phyloP scores from a whole-genome alignment of 2,888 invertebrate genomes.

The Hypolimnas misippus region DNA sequence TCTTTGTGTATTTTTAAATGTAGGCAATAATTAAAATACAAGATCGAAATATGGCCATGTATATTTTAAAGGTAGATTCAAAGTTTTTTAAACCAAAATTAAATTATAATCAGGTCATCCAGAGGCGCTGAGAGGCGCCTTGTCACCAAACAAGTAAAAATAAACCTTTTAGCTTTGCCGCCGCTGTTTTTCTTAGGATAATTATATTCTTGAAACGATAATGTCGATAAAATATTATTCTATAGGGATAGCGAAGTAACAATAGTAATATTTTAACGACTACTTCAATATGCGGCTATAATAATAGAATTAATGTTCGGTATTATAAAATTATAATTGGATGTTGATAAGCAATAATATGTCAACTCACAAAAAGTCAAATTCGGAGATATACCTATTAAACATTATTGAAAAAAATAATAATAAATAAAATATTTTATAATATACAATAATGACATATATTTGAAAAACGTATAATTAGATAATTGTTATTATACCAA shows the following conservation, averaged over 20 bases:
- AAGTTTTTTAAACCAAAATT: slow-evolving; percentile 61
- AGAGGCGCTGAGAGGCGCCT: slow-evolving; percentile 55
- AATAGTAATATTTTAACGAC: not conserved
- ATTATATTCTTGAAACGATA: slow-evolving; percentile 15
- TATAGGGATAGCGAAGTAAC: not conserved
- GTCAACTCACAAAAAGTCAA: too few relatives aligned
- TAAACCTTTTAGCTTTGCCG: slow-evolving; percentile 61
- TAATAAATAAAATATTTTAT: too few relatives aligned
- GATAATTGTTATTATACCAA: too few relatives aligned
- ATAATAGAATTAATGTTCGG: too few relatives aligned
- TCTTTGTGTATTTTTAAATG: not conserved
- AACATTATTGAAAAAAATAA: too few relatives aligned
- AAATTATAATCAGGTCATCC: slow-evolving; percentile 72
- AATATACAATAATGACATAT: too few relatives aligned
- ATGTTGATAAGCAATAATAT: too few relatives aligned
- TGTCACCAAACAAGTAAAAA: slow-evolving; percentile 69
- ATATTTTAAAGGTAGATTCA: slow-evolving; percentile 36
- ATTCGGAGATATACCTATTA: too few relatives aligned
- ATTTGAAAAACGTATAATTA: too few relatives aligned
- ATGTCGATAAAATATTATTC: slow-evolving; percentile 4
- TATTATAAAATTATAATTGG: too few relatives aligned
- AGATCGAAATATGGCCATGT: slow-evolving; percentile 42
- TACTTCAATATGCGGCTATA: not conserved
- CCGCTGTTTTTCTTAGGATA: slow-evolving; percentile 27
- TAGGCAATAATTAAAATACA: slow-evolving; percentile 32